Evolutionary conservation across 2,113 vertebrate species (phyloP), one percentile per base, ranked within the genome.

Genomic region (Stigmatopora nigra): DNA sequence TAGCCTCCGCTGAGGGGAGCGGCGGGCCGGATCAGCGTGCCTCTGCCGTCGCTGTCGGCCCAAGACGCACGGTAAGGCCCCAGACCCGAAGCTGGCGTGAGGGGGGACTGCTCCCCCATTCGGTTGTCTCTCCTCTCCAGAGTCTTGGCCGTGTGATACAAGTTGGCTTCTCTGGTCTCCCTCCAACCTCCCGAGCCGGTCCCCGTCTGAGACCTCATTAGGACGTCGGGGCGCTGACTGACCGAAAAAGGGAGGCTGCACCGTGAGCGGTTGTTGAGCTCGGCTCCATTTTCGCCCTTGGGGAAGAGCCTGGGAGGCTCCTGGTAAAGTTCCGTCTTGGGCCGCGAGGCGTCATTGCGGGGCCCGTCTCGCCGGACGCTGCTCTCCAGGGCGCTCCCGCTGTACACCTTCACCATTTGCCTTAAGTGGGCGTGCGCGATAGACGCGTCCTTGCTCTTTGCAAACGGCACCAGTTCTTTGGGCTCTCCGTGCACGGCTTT

Each of bases 31-130:
- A 87, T 89, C 56, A 85, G 79, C 5, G 78, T 85, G 20, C 84
- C 84, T 68, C 78, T 93, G 45, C 85, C 86, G 1, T 90, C 94
- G 12, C 91, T 93, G 78, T 95, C 94, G 0, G 93, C 93, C 95
- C 95, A 96, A 10, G 95, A 96, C 3, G 94, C 91, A 55, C 92
- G 89, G 76, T 90, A 92, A 71, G 88, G 88, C 69, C 87, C 90
- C 56, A 76, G 85, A 52, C 82, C 76, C 20, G 86, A 77, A 55
- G 80, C 75, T 69, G 86, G 76, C 62, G 76, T 75, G 62, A 75
- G 79, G 7, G 84, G 80, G 47, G 89, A 87, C 76, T 84, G 82
- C 47, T 90, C 87, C 72, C 86, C 88, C 12, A 73, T 58, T 48
- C 86, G 84, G 38, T 75, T 86, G 25, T 89, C 91, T 69, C 57